phyloP scores from a whole-genome alignment of 2,797 vertebrate species.

The Hemitrygon akajei region DNA sequence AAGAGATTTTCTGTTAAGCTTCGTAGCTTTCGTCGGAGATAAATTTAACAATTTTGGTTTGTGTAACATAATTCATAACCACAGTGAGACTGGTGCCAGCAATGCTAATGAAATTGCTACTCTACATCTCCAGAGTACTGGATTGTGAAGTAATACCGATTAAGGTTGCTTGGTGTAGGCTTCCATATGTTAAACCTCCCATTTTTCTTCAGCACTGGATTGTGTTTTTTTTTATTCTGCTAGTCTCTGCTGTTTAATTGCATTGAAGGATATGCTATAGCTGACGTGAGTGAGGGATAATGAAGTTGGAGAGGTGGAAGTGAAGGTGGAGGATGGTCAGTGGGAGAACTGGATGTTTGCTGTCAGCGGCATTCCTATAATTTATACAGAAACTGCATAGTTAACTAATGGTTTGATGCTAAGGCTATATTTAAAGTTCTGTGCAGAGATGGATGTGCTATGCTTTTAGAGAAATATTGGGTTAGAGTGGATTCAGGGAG shows the following conservation, averaged over 20 bases:
- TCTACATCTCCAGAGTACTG: background rate
- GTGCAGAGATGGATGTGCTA: too few relatives aligned
- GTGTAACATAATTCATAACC: conserved; percentile 5
- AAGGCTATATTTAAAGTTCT: too few relatives aligned
- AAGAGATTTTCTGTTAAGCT: background rate
- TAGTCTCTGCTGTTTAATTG: background rate
- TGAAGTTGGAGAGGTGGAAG: too few relatives aligned
- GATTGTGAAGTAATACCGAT: background rate
- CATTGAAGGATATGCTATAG: background rate
- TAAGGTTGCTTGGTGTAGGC: background rate
- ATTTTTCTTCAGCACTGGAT: background rate
- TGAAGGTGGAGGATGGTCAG: too few relatives aligned
- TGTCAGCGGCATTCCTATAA: background rate
- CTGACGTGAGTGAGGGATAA: background rate
- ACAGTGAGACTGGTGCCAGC: background rate
- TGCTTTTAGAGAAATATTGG: background rate
- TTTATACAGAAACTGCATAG: background rate
- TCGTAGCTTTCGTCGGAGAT: background rate
- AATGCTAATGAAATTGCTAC: background rate
- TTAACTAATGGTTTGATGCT: background rate
- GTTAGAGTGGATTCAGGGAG: background rate
- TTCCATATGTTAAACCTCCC: background rate
- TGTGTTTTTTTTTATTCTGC: background rate
- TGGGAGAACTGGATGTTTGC: background rate
- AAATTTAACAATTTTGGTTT: conserved; percentile 16